Conservation (phyloP, 2,113 vertebrate genomes). For the Pelvicachromis taeniatus region DNA sequence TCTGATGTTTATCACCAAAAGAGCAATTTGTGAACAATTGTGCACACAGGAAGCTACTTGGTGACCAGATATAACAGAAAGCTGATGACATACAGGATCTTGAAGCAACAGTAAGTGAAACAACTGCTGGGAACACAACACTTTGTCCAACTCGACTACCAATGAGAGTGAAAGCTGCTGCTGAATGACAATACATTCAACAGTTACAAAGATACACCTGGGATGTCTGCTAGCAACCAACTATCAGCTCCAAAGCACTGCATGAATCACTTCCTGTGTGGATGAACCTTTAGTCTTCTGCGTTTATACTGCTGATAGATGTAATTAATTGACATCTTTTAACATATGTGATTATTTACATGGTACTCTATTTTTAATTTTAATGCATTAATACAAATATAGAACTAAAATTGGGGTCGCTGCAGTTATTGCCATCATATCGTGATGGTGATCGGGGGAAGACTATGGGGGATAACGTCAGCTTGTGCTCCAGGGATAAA, state of each 20-base stretch:
- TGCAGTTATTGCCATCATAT: not conserved
- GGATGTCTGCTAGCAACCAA: not conserved
- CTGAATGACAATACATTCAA: not conserved
- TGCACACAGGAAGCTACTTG: not conserved
- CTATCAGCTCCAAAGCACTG: not conserved
- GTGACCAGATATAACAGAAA: not conserved
- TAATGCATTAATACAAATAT: not conserved
- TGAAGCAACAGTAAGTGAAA: not conserved
- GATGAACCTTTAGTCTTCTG: not conserved
- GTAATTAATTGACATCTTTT: not conserved
- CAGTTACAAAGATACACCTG: not conserved
- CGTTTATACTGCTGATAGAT: not conserved
- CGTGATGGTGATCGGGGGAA: accelerated
- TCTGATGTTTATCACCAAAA: not conserved
- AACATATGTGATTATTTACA: not conserved
- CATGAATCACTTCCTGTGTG: not conserved
- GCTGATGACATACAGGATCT: not conserved
- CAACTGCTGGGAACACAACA: not conserved
- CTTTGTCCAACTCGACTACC: not conserved
- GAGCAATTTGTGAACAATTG: not conserved
- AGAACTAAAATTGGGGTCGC: not conserved
- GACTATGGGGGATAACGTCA: not conserved
- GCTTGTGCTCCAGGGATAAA: not conserved
- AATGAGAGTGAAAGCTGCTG: not conserved
- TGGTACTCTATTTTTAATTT: not conserved